Base-by-base conservation (phyloP, 2,797 vertebrate species). In the Coranthus polyacanthus region DNA sequence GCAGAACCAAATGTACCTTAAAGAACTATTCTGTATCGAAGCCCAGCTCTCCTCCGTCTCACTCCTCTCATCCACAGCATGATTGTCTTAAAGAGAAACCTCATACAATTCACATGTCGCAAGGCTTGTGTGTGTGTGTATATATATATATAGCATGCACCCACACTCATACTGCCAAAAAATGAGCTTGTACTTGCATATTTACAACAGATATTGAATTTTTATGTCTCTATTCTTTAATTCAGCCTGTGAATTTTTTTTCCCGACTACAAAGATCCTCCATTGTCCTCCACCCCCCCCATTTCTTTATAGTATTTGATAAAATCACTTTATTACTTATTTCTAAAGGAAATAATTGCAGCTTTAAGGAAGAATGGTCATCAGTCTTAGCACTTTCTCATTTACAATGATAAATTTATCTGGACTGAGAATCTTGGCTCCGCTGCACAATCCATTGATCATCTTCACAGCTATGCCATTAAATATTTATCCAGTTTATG, bases 401-500 rank as follows among this genome's bases (percentile, higher is more conserved):
- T 52, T 69, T 65, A 74, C 64, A 63, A 38, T 78, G 79, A 89
- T 83, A 52, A 77, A 89, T 89, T 60, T 77, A 63, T 78, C 64
- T 34, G 49, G 68, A 62, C 72, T 17, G 57, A 24, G 53, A 62
- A 72, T 73, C 76, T 75, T 77, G 75, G 70, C 83, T 73, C 45
- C 12, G 9, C 50, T 18, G 60, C 41, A 15, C 62, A 20, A 46
- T 50, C 68, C 78, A 88, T 89, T 83, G 77, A 89, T 89, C 89
- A 86, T 79, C 76, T 75, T 78, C 79, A 84, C 74, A 72, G 81
- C 74, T 72, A 58, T 52, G 50, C 47, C 82, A 84, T 91, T 88
- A 88, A 88, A 89, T 89, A 91, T 92, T 86, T 87, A 89, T 84
- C 68, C 66, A 12, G 77, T 67, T 83, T 83, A 81, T 84, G 81